Evolutionary conservation across 2,888 invertebrate genomes (phyloP).

Genomic region (Hedya salicella): DNA sequence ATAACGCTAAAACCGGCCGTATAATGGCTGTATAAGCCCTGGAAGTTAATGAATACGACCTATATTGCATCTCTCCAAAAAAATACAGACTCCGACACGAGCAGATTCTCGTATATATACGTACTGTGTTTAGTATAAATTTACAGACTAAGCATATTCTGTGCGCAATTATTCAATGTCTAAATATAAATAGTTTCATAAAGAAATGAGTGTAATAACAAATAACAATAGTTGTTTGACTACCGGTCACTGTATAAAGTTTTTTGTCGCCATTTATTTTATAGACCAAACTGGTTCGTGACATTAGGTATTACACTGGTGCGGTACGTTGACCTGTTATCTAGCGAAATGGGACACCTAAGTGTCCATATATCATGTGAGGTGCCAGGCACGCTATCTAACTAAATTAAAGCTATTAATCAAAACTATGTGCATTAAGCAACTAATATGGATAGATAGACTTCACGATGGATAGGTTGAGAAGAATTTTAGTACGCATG

Average conservation of each 20-base stretch:
- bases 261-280: constrained; percentile 1
- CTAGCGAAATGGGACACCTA: constrained; percentile 41
- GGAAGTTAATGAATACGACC: too few relatives aligned
- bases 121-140: background rate
- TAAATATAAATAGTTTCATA: background rate
- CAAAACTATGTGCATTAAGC: constrained; percentile 36
- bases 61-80: too few relatives aligned
- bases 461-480: constrained; percentile 3
- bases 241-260: constrained; percentile 8
- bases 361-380: constrained; percentile 42
- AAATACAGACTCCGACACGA: too few relatives aligned
- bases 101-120: too few relatives aligned
- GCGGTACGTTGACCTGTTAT: constrained; percentile 33
- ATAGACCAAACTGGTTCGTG: constrained; percentile 6
- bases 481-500: background rate
- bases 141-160: background rate
- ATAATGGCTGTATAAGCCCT: too few relatives aligned
- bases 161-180: background rate
- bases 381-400: constrained; percentile 32
- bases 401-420: constrained; percentile 48
- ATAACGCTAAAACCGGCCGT: too few relatives aligned
- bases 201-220: background rate
- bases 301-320: constrained; percentile 4
- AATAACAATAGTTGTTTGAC: constrained; percentile 12
- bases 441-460: constrained; percentile 9